A percentile compares a stretch with the other conserved stretches of the same genome.
These are phyloP conservation scores for Zootoca vivipara DNA, from an alignment of 2,113 vertebrate species.

Conservation along the genomic window DNA sequence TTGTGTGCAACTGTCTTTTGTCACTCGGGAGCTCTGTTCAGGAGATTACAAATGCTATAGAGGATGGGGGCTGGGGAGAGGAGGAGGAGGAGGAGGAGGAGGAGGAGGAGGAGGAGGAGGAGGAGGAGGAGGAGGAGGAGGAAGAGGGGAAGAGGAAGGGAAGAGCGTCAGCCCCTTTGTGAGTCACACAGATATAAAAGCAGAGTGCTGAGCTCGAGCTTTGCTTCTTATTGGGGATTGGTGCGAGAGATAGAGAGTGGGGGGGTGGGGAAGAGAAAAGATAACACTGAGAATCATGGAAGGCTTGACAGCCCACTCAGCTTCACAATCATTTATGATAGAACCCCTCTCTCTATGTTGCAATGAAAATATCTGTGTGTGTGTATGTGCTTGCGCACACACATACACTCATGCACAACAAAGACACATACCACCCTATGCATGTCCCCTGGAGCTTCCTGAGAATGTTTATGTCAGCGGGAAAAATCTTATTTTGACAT, in stretches of 20 bases:
- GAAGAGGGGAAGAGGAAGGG: neutral
- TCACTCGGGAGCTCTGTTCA: constrained; percentile 8
- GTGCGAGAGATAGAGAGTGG: neutral
- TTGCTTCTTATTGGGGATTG: neutral
- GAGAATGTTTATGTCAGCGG: constrained; percentile 62
- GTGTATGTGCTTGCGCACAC: neutral
- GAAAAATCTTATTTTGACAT: constrained; percentile 59
- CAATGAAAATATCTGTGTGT: constrained; percentile 36
- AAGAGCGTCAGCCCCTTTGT: neutral
- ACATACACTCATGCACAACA: neutral
- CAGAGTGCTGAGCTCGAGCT: neutral
- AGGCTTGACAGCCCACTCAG: neutral
- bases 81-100: neutral
- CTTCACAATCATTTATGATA: constrained; percentile 42
- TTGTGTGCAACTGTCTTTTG: neutral
- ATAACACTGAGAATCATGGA: neutral
- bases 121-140: neutral
- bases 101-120: neutral
- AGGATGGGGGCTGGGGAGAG: neutral
- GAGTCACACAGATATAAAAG: constrained; percentile 10
- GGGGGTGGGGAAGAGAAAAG: neutral
- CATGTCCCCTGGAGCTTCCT: constrained; percentile 52
- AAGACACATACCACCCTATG: neutral
- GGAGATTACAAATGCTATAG: constrained; percentile 19
- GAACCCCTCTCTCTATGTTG: constrained; percentile 15